A percentile compares a stretch with the other conserved stretches of the same genome.
Evolutionary conservation across 2,113 vertebrate genomes (phyloP).

Genomic region (Catharus minimus): DNA sequence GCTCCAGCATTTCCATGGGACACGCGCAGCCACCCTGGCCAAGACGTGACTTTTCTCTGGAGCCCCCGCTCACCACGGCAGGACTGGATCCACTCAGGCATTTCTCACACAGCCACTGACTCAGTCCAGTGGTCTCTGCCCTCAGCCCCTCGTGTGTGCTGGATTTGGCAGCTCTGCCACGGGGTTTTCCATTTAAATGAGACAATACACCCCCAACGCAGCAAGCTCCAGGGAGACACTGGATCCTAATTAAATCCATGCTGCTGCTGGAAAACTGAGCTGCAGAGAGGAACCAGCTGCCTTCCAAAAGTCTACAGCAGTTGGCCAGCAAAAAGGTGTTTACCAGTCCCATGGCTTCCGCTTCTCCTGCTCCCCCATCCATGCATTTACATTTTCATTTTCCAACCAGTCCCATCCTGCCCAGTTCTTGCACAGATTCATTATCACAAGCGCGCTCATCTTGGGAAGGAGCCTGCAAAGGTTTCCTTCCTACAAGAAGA

Average conservation of each 20-base stretch:
- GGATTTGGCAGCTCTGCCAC: neutral
- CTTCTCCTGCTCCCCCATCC: neutral
- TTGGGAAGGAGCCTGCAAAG: neutral
- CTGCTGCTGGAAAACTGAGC: neutral
- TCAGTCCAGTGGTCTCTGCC: neutral
- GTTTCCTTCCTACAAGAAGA: neutral
- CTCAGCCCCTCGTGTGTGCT: accelerated
- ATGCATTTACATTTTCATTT: neutral
- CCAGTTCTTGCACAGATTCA: neutral
- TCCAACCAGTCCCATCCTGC: neutral
- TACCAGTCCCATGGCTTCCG: accelerated
- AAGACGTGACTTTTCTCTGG: accelerated
- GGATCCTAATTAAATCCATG: neutral
- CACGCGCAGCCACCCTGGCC: neutral
- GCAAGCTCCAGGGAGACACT: neutral
- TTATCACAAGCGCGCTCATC: neutral
- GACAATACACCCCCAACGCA: neutral
- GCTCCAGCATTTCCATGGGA: neutral
- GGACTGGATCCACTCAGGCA: neutral
- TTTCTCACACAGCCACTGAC: neutral
- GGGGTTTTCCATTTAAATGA: neutral
- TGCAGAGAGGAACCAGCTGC: neutral
- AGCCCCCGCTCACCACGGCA: accelerated
- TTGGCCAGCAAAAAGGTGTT: neutral
- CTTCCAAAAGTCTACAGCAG: neutral